Evolutionary conservation across 2,888 invertebrate species (phyloP), one percentile per base, ranked within the genome.

Genomic region (Drosophila parthenogenetica): DNA sequence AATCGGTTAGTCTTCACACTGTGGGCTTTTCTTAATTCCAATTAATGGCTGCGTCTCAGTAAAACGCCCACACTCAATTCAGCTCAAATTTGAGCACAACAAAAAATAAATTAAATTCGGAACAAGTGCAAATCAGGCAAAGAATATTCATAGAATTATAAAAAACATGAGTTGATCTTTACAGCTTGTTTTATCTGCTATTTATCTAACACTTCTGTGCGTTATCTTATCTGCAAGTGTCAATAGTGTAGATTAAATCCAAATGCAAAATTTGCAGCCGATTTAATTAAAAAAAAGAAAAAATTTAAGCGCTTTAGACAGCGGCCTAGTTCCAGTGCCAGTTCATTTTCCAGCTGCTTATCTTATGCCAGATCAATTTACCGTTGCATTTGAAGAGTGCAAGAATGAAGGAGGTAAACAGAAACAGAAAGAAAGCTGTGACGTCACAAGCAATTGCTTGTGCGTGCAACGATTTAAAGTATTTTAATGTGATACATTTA

Each of bases 21-120:
- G 67, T 63, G 67, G 45, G 32, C 43, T 54, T 43, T 16, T 51
- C 73, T 83, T 83, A 83, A 83, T 83, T 83, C 70, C 39, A 51
- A 64, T 79, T 75, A 74, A 74, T 62, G 48, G 43, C 40, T 5
- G 4, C 10, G 72, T 68, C 72, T 53, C 60, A 54, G 60, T 76
- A 68, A 71, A 64, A 60, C 69, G 61, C 75, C 75, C 75, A 75
- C 75, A 64, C 32, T 43, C 50, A 40, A 39, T 69, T 40, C 46
- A 29, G 42, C 37, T 16, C 14, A 29, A 43, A 63, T 49, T 60
- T 65, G 32, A 46, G n/a, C 22, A 35, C 37, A 19, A 39, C 29
- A 16, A 43, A 32, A 35, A 35, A 35, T 35, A 35, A 35, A 13
- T 35, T 13, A 13, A 35, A 13, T 35, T 13, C 35, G 13, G 5